These are phyloP conservation scores for Rambutsinella grinnellia DNA, from an alignment of 2,888 invertebrate genomes.

Conservation along the genomic window DNA sequence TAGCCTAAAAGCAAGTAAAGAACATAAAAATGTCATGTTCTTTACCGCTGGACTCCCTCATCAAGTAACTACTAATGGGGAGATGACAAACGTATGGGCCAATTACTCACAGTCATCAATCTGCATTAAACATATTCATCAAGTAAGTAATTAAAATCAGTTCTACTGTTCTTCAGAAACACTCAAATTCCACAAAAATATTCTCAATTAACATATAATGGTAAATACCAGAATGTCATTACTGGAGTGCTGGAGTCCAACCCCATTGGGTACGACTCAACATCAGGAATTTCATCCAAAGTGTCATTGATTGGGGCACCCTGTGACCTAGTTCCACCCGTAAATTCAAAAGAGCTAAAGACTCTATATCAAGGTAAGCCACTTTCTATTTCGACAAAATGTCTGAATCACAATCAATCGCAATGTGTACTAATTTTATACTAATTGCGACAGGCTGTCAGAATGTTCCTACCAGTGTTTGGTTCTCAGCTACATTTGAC, in stretches of 20 bases:
- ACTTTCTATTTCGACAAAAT: neutral
- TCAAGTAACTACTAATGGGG: conserved; percentile 59
- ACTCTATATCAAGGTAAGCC: conserved; percentile 68
- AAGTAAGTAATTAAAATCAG: conserved; percentile 35
- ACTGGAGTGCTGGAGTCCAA: conserved; percentile 68
- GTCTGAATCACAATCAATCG: neutral
- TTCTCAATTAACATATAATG: no score
- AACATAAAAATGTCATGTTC: conserved; percentile 62
- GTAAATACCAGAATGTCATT: conserved; percentile 56
- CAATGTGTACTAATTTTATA: neutral
- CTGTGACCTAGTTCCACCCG: conserved; percentile 70
- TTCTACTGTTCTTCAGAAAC: no score
- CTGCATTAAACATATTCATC: conserved; percentile 59
- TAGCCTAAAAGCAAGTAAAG: conserved; percentile 51
- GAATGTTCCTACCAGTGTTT: conserved; percentile 71
- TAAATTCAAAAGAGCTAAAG: conserved; percentile 69
- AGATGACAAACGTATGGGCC: conserved; percentile 62
- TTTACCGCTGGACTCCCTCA: conserved; percentile 56
- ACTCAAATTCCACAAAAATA: no score
- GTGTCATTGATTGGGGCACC: conserved; percentile 71
- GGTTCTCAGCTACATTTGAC: conserved; percentile 67
- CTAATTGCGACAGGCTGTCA: conserved; percentile 69
- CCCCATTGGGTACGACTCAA: conserved; percentile 68
- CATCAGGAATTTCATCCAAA: conserved; percentile 67
- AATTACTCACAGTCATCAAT: conserved; percentile 57